Evolutionary conservation across 1,140 invertebrate species (phyloP), one percentile per base, ranked within the genome.

Genomic region (Atta cephalotes): DNA sequence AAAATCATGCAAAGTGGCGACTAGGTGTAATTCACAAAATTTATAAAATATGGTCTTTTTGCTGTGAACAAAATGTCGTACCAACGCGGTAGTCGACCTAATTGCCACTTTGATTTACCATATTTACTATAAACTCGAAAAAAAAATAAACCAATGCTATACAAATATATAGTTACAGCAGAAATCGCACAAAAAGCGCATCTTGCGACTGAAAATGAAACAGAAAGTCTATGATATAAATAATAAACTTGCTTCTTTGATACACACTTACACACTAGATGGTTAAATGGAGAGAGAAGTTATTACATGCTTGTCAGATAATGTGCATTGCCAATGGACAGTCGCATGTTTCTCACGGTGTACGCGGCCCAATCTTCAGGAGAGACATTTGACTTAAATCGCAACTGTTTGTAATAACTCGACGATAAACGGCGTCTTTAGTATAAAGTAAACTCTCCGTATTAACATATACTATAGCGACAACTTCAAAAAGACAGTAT

Each of bases 401-500:
- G 70, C 39, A 63, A 28, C 39, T 62, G 39, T 62, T 28, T 35
- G 4, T 62, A 74, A 84, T 62, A 74, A 84, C 28, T 76, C 28
- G 25, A 51, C n/a, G 18, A 76, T 84, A 84, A 45, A 84, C 25
- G 68, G 79, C 49, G 31, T 62, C 39, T 74, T 82, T 51, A 84
- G 39, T 31, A 51, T 28, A 84, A 62, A 72, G 68, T 76, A 84
- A 74, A 74, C 58, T 74, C 56, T 72, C 25, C 25, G n/a, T 82
- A 82, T 79, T 77, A 85, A 85, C 31, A 53, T 85, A 80, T 39
- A 60, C 39, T 77, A 85, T 21, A 68, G 74, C 60, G 74, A 78
- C 63, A 85, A 80, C 45, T 77, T 85, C 76, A 78, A 88, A 86
- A 90, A 90, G 90, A 90, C 90, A 90, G 89, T 90, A 88, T 88